A percentile compares a stretch with the other conserved stretches of the same genome.
Conservation (phyloP, 2,797 vertebrate genomes). For the Gobionotothen gibberifrons region DNA sequence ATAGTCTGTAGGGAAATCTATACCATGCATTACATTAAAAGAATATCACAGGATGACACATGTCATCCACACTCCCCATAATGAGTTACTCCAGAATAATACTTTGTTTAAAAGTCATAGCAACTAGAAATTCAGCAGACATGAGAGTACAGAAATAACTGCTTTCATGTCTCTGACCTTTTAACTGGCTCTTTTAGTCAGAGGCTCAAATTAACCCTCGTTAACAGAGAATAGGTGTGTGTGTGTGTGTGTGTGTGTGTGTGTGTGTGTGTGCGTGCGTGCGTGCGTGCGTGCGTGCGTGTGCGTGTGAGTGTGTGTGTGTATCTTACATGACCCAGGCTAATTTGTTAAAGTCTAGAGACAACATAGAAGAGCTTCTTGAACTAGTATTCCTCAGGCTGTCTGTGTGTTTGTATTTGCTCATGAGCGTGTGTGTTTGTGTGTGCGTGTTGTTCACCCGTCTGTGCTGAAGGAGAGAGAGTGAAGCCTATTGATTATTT, state of each 20-base stretch:
- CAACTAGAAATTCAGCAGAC: slow-evolving; percentile 6
- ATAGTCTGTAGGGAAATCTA: too few relatives aligned
- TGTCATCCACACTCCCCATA: neutral
- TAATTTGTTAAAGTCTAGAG: slow-evolving; percentile 66
- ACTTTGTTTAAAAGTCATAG: slow-evolving; percentile 3
- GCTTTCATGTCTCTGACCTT: slow-evolving; percentile 68
- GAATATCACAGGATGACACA: neutral
- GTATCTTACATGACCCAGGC: slow-evolving; percentile 47
- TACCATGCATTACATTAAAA: neutral
- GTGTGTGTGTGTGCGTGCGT: slow-evolving; percentile 34
- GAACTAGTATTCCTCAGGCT: slow-evolving; percentile 68
- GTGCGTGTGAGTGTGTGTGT: slow-evolving; percentile 28
- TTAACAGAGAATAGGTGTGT: slow-evolving; percentile 53
- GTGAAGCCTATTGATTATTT: slow-evolving; percentile 86
- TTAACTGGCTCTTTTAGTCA: slow-evolving; percentile 67
- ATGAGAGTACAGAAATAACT: slow-evolving; percentile 43
- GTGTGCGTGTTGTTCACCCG: slow-evolving; percentile 41
- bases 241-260: slow-evolving; percentile 4
- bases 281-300: slow-evolving; percentile 37
- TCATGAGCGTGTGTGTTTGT: slow-evolving; percentile 46
- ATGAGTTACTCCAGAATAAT: slow-evolving; percentile 1
- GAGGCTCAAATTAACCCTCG: slow-evolving; percentile 71
- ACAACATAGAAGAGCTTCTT: slow-evolving; percentile 63
- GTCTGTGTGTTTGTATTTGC: slow-evolving; percentile 63
- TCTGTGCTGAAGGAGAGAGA: slow-evolving; percentile 66